A percentile compares a stretch with the other conserved stretches of the same genome.
Conservation (phyloP, 2,888 invertebrate species). For the Halocaridina rubra region DNA sequence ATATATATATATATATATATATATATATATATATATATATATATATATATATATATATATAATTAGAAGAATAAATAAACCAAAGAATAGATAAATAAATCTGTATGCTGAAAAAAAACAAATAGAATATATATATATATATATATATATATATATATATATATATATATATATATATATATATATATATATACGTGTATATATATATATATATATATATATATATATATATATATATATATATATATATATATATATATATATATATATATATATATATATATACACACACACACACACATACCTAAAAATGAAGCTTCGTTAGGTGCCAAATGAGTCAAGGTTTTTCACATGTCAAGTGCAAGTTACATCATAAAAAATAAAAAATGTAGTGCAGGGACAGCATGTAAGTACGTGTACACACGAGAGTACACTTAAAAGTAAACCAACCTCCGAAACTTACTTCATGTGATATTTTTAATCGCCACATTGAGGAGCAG, state of each 20-base stretch:
- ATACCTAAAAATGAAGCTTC: too few species aligned
- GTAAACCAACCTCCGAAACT: too few species aligned
- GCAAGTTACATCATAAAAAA: too few species aligned
- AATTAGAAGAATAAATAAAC: not conserved
- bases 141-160: not conserved
- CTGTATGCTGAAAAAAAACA: too few species aligned
- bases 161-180: not conserved
- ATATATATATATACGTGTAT: not conserved
- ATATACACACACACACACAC: not conserved
- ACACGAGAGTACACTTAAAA: too few species aligned
- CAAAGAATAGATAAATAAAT: not conserved
- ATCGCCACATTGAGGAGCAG: too few species aligned
- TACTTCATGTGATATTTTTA: too few species aligned
- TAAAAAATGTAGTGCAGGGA: too few species aligned
- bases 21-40: conserved; percentile 16
- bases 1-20: conserved; percentile 9
- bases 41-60: conserved; percentile 28
- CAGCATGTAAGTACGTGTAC: too few species aligned
- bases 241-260: not conserved
- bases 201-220: conserved; percentile 11
- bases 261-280: not conserved
- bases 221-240: not conserved
- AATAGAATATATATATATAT: not conserved
- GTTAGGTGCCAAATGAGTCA: too few species aligned
- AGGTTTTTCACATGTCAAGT: too few species aligned